Percentiles rank a stretch among this genome's conserved stretches.
Evolutionary conservation across 2,797 vertebrate genomes (phyloP).

Genomic region (Pampus argenteus): DNA sequence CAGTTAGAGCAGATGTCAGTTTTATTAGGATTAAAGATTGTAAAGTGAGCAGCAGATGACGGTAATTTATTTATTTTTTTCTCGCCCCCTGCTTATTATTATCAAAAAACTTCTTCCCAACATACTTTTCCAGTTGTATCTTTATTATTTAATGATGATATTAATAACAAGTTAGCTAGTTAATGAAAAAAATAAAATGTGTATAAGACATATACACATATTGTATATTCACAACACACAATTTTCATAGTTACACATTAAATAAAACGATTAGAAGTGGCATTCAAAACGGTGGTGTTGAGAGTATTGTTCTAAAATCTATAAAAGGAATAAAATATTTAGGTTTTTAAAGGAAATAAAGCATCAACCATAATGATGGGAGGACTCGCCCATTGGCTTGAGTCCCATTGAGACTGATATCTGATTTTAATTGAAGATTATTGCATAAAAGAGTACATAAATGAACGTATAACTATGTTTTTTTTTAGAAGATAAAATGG

Average conservation of each 20-base stretch:
- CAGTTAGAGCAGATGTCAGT: conserved; percentile 37
- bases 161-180: not conserved
- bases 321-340: not conserved
- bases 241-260: not conserved
- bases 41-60: conserved; percentile 1
- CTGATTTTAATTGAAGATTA: not conserved
- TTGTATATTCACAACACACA: no score
- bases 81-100: not conserved
- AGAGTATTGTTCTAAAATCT: not conserved
- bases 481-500: no score
- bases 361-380: not conserved
- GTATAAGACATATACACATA: not conserved
- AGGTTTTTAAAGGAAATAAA: not conserved
- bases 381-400: not conserved
- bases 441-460: not conserved
- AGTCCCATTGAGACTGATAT: not conserved
- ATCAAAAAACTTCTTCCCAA: not conserved
- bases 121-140: not conserved
- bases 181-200: no score
- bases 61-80: not conserved
- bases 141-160: not conserved
- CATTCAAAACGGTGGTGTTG: not conserved
- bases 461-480: not conserved
- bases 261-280: not conserved
- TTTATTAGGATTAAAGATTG: conserved; percentile 38